Conservation (phyloP, 2,888 invertebrate species). For the Nomada ferruginata region DNA sequence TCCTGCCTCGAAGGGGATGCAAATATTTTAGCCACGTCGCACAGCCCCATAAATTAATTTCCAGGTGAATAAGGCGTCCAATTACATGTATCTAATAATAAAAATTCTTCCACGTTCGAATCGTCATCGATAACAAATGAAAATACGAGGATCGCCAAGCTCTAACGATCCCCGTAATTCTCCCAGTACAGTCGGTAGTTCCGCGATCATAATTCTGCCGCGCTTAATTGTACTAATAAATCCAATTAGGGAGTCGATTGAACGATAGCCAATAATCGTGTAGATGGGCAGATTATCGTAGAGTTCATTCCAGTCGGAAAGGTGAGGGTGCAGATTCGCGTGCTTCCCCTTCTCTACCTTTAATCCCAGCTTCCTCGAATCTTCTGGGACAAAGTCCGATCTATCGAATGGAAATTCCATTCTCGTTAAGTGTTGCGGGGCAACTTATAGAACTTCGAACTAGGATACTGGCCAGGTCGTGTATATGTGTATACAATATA, state of each 20-base stretch:
- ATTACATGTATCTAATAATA: not conserved
- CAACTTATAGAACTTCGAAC: slow-evolving; percentile 52
- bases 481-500: slow-evolving; percentile 13
- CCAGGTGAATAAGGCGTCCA: not conserved
- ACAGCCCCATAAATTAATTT: slow-evolving; percentile 23
- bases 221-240: slow-evolving; percentile 53
- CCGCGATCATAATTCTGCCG: slow-evolving; percentile 3
- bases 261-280: slow-evolving; percentile 52
- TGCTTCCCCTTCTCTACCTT: not conserved
- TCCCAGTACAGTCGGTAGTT: slow-evolving; percentile 19
- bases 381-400: slow-evolving; percentile 29
- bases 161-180: slow-evolving; percentile 26
- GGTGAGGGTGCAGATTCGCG: slow-evolving; percentile 15
- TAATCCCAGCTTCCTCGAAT: slow-evolving; percentile 21
- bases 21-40: slow-evolving; percentile 16
- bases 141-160: not conserved
- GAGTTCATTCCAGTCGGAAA: slow-evolving; percentile 4
- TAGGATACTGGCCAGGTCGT: slow-evolving; percentile 25
- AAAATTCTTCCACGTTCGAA: not conserved
- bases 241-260: slow-evolving; percentile 52
- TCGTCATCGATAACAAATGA: slow-evolving; percentile 10
- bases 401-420: slow-evolving; percentile 63
- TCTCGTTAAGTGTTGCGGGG: slow-evolving; percentile 59
- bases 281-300: slow-evolving; percentile 41
- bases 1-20: not conserved